Evolutionary conservation across 2,888 invertebrate species (phyloP), one percentile per base, ranked within the genome.

Genomic region (Orthonychiurus folsomi): DNA sequence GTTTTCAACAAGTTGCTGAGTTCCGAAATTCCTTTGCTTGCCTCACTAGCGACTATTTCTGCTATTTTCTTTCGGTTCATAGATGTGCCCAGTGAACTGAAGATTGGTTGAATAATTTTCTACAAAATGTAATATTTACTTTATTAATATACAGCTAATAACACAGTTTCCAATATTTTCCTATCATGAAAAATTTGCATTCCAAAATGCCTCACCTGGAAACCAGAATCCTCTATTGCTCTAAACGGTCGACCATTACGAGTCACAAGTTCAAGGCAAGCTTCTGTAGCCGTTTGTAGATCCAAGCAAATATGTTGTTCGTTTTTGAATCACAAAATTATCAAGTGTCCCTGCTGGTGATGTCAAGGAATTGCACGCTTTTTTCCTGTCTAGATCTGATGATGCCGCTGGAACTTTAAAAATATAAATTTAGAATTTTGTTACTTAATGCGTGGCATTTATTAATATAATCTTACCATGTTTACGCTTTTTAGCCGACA

Each of bases 231-330:
- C 3, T 27, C 57, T 15, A 57, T 37, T n/a, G 28, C 18, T n/a
- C 15, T 27, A 37, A 57, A 27, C 12, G 57, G 57, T 37, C 57
- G 28, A 18, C 57, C 57, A 28, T 57, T 27, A 5, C 25, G 21
- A 2, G 57, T 57, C 12, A 57, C 57, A 27, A 57, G 47, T 57
- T 57, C 27, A 3, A 57, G 24, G 28, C 57, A 57, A 18, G 57
- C 57, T 25, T 37, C 28, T 9, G 21, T 28, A 9, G 57, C 57
- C n/a, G 26, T 37, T 24, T 57, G 3, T n/a, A 27, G 3, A 21
- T 25, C 25, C 28, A 57, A 23, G 18, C 18, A 21, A 2, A 54
- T 54, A 21, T 21, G 15, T 15, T 18, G 15, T 54, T 54, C 24
- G 3, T 54, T 23, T 25, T 54, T 54, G 20, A 24, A 18, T 54